Evolutionary conservation across 53 echinoderm and acorn worm genomes (phyloP).

Genomic region (Holothuria leucospilota): DNA sequence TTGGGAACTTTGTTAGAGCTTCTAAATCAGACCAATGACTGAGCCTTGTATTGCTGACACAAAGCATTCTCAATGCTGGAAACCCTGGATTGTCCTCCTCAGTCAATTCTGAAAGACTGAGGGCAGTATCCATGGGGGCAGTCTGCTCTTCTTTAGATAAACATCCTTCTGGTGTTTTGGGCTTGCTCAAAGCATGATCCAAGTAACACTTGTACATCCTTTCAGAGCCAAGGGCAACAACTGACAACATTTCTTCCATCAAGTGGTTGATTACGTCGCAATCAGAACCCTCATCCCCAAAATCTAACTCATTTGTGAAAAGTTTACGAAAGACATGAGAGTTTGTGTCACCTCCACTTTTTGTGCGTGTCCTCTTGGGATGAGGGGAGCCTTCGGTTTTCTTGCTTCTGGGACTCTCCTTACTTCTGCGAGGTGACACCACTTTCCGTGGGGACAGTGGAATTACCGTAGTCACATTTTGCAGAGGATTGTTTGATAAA

Average conservation of each 20-base stretch:
- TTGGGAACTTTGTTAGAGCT: conserved; percentile 73
- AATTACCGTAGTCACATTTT: conserved; percentile 59
- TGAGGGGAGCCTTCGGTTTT: conserved; percentile 15
- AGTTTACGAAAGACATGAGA: conserved; percentile 1
- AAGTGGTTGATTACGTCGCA: conserved; percentile 1
- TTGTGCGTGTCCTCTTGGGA: conserved; percentile 14
- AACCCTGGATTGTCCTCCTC: conserved; percentile 51
- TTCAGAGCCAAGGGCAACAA: conserved; percentile 22
- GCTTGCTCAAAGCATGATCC: conserved; percentile 30
- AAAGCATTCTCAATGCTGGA: conserved; percentile 62
- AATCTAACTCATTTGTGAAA: background rate
- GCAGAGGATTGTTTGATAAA: conserved; percentile 85
- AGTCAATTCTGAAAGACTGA: background rate
- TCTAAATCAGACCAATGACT: conserved; percentile 74
- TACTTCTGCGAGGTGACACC: background rate
- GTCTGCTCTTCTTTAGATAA: background rate
- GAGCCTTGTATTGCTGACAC: conserved; percentile 78
- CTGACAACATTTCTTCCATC: conserved; percentile 41
- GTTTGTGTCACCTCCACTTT: conserved; percentile 14
- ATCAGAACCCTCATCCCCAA: background rate
- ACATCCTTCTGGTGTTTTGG: background rate
- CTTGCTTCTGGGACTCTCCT: conserved; percentile 32
- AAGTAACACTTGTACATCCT: conserved; percentile 39
- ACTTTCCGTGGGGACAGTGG: conserved; percentile 36
- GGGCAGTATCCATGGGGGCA: background rate